These are phyloP conservation scores for Eueremaeus valkanovi DNA, from an alignment of 2,888 invertebrate genomes.

Conservation along the genomic window DNA sequence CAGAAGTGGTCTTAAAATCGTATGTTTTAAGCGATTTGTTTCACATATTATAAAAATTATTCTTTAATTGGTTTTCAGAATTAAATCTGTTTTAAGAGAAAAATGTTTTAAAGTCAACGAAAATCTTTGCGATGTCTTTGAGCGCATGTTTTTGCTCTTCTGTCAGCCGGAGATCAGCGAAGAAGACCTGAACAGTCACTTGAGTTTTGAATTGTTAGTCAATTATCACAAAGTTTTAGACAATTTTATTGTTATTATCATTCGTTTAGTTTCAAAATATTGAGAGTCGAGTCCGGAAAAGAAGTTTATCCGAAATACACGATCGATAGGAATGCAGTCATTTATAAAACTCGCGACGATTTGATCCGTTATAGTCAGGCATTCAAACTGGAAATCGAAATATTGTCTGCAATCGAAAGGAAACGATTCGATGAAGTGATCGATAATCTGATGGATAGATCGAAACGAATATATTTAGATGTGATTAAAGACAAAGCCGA, in stretches of 20 bases:
- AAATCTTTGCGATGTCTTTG: slow-evolving; percentile 53
- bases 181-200: slow-evolving; percentile 49
- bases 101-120: slow-evolving; percentile 52
- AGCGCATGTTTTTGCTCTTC: slow-evolving; percentile 54
- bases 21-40: not conserved
- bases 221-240: not conserved
- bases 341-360: slow-evolving; percentile 53
- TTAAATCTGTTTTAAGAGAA: slow-evolving; percentile 42
- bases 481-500: not conserved
- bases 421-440: slow-evolving; percentile 50
- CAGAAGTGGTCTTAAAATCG: slow-evolving; percentile 41
- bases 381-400: slow-evolving; percentile 51
- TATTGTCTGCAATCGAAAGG: slow-evolving; percentile 50
- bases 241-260: slow-evolving; percentile 19
- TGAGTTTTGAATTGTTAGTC: slow-evolving; percentile 27
- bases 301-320: slow-evolving; percentile 54
- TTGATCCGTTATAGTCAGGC: slow-evolving; percentile 50
- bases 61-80: slow-evolving; percentile 38
- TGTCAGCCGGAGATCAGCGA: slow-evolving; percentile 52
- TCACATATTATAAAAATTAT: not conserved
- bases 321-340: slow-evolving; percentile 50
- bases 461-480: not conserved
- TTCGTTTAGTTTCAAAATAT: slow-evolving; percentile 50
- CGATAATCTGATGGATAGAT: slow-evolving; percentile 48
- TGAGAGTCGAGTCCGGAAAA: slow-evolving; percentile 54